Percentiles rank a stretch among this genome's conserved stretches.
Evolutionary conservation across 2,797 vertebrate species (phyloP).

Genomic region (Calcarius lapponicus): DNA sequence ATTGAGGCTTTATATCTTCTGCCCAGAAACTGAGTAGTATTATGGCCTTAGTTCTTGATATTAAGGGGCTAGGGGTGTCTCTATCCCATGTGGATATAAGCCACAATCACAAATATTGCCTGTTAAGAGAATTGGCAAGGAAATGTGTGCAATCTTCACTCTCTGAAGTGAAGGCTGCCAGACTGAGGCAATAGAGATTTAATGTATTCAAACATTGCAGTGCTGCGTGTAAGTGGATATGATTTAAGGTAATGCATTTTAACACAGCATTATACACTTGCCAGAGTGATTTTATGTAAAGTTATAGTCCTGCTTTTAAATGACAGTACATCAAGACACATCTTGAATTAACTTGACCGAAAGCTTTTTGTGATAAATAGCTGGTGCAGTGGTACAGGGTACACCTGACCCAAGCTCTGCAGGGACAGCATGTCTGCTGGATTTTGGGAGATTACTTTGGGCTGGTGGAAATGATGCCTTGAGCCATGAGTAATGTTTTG

Average conservation of each 20-base stretch:
- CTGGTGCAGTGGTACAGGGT: not conserved
- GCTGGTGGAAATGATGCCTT: not conserved
- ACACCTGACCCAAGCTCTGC: not conserved
- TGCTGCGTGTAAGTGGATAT: conserved; percentile 30
- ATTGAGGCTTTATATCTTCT: not conserved
- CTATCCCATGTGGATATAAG: not conserved
- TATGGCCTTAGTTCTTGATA: not conserved
- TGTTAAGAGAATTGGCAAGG: not conserved
- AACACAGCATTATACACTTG: conserved; percentile 53
- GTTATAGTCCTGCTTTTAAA: conserved; percentile 54
- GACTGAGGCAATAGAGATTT: conserved; percentile 5
- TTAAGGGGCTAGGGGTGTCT: not conserved
- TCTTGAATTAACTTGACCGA: conserved; percentile 33
- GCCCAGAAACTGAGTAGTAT: not conserved
- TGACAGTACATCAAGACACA: conserved; percentile 32
- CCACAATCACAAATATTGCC: not conserved
- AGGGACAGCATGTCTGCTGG: not conserved
- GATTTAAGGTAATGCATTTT: conserved; percentile 69
- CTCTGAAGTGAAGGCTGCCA: not conserved
- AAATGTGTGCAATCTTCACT: not conserved
- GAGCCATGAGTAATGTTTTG: not conserved
- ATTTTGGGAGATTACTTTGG: not conserved
- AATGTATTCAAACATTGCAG: conserved; percentile 53
- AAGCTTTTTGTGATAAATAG: conserved; percentile 36
- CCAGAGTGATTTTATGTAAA: conserved; percentile 54